Base-by-base conservation (phyloP, 2,888 invertebrate genomes). In the Dicycla oo region DNA sequence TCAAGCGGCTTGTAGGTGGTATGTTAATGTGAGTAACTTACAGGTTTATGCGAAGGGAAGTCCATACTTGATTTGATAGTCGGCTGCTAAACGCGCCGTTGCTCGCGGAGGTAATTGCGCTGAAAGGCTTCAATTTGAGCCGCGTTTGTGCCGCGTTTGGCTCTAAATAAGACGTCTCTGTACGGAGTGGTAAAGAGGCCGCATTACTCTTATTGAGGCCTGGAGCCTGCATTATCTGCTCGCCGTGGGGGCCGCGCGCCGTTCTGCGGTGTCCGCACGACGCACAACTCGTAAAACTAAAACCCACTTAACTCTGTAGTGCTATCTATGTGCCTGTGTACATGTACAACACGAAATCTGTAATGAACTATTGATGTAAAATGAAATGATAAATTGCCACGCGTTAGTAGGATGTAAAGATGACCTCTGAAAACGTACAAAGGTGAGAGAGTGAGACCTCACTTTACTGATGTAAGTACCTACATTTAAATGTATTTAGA, bases 121-220 rank as follows among this genome's bases (percentile, higher is more conserved):
- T 94, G 95, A 95, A 95, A 94, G 92, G 93, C 93, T 90, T 92
- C 95, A 95, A 95, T 95, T 95, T 95, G 89, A 91, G 88, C 86
- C 89, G 91, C 88, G 90, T 93, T 93, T 92, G 91, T 87, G 87
- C 91, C 92, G 91, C 90, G 91, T 94, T 93, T 93, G 93, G 91
- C 82, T 89, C 93, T 95, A 94, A 95, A 95, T 95, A 95, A 95
- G 95, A 95, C 94, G 95, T 95, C 94, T 92, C 88, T 90, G 90
- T 89, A 91, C 90, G 87, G 92, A 90, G 91, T 90, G 91, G 93
- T 94, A 93, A 94, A 95, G 94, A 94, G 93, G 92, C 90, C 88
- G 92, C 93, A 94, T 95, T 95, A 94, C 93, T 93, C 93, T 94
- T 92, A 94, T 94, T 92, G 93, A 89, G 88, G 94, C 94, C 93